Evolutionary conservation across 2,888 invertebrate species (phyloP), one percentile per base, ranked within the genome.

Genomic region (Cantharis lateralis): DNA sequence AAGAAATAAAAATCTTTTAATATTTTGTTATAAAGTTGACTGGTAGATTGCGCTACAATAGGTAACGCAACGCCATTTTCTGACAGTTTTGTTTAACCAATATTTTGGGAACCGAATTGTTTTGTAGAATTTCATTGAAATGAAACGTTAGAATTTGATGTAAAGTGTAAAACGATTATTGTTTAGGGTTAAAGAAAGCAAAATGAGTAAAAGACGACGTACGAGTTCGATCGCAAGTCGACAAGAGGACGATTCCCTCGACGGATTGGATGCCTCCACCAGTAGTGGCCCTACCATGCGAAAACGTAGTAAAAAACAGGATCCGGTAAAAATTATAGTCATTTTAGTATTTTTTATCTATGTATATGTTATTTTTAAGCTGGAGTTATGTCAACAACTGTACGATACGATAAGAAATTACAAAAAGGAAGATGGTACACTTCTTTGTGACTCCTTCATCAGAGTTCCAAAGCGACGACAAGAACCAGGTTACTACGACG

Each of bases 381-480:
- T 93, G 82, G 96, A 96, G 88, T 90, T 95, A 79, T 96, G 96
- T 84, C 98, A 98, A 87, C 97, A 96, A 85, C 88, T 99, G 61
- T 98, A 97, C 88, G 98, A 99, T 84, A 94, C 94, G 0, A 93
- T 99, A 80, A 91, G 98, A 78, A 96, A 94, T 84, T 93, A 94
- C 82, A 98, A 97, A 88, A 96, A 96, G 83, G 96, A 97, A 82
- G 98, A 98, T 89, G 98, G 98, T 0, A 90, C 93, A 0, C 89
- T 96, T 82, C 87, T 98, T 5, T 98, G 98, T 88, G 98, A 99
- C 87, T 93, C 96, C 0, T 98, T 99, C 86, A 97, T 98, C 82
- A 90, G 98, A 82, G 97, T 95, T 10, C 98, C 99, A 0, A 98
- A 98, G 86, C 91, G 98, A 77, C 92, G 98, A 76, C 98, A 96